Percentiles rank a stretch among this genome's conserved stretches.
Evolutionary conservation across 2,113 vertebrate genomes (phyloP).

Genomic region (Propithecus coquereli): DNA sequence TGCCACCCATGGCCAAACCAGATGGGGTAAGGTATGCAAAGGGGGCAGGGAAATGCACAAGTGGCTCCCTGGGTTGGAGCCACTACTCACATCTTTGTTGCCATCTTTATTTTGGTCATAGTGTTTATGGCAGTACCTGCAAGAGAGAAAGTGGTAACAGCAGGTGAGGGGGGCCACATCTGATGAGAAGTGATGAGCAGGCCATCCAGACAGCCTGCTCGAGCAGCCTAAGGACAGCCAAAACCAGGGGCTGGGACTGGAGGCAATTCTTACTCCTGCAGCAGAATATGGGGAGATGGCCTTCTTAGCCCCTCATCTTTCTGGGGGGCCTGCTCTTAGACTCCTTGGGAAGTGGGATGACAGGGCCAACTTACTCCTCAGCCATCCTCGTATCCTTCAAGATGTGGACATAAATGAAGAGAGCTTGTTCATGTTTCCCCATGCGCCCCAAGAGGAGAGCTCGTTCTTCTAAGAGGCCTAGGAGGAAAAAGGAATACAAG

Average conservation of each 20-base stretch:
- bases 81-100: constrained; percentile 93
- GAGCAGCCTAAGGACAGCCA: background rate
- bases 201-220: accelerated
- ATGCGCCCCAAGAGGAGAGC: constrained; percentile 96
- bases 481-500: background rate
- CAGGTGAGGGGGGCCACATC: background rate
- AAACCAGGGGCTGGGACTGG: background rate
- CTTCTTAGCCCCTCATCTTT: background rate
- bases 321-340: background rate
- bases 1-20: background rate
- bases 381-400: constrained; percentile 94
- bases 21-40: background rate
- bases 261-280: accelerated
- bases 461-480: constrained; percentile 95
- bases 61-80: background rate
- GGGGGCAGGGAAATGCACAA: background rate
- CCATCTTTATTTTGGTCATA: constrained; percentile 91
- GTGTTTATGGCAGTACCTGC: constrained; percentile 94
- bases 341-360: background rate
- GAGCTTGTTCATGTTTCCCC: constrained; percentile 98
- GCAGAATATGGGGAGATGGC: background rate
- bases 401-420: constrained; percentile 98
- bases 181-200: background rate
- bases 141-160: constrained; percentile 62
- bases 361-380: constrained; percentile 87